Evolutionary conservation across 2,113 vertebrate species (phyloP).

Genomic region (Redunca redunca): DNA sequence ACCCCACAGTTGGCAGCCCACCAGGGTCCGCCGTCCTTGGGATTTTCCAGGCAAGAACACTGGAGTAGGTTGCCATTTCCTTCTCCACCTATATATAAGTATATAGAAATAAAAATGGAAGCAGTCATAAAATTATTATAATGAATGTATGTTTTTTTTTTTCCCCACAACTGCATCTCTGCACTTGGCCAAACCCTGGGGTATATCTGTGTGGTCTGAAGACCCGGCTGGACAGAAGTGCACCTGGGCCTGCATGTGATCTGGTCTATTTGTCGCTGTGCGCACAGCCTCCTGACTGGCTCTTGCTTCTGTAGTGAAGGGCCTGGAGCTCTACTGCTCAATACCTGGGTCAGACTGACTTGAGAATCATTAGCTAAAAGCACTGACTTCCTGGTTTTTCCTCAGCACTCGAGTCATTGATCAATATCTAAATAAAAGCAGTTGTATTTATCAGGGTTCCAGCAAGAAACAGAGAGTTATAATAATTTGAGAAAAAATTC

Average conservation of each 20-base stretch:
- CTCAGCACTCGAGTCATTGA: background rate
- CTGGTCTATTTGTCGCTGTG: fast-evolving
- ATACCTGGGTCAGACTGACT: background rate
- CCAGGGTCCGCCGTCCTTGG: too few relatives aligned
- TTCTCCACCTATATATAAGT: too few relatives aligned
- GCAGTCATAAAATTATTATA: background rate
- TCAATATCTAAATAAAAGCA: background rate
- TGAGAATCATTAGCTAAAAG: background rate
- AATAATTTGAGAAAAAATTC: background rate
- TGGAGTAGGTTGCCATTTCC: too few relatives aligned
- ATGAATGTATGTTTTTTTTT: background rate
- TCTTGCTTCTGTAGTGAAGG: background rate
- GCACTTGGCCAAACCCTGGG: background rate
- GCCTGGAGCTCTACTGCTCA: background rate
- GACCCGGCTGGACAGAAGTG: background rate
- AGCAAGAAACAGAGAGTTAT: background rate
- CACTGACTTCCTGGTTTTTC: background rate
- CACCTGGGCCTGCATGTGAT: background rate
- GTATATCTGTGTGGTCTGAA: background rate
- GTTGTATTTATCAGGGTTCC: background rate
- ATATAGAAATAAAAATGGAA: background rate
- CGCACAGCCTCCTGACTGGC: background rate
- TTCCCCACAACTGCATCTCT: background rate
- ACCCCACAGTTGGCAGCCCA: too few relatives aligned
- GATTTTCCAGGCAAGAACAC: too few relatives aligned